Evolutionary conservation across 1,140 invertebrate species (phyloP).

Genomic region (Mactra quadrangularis): DNA sequence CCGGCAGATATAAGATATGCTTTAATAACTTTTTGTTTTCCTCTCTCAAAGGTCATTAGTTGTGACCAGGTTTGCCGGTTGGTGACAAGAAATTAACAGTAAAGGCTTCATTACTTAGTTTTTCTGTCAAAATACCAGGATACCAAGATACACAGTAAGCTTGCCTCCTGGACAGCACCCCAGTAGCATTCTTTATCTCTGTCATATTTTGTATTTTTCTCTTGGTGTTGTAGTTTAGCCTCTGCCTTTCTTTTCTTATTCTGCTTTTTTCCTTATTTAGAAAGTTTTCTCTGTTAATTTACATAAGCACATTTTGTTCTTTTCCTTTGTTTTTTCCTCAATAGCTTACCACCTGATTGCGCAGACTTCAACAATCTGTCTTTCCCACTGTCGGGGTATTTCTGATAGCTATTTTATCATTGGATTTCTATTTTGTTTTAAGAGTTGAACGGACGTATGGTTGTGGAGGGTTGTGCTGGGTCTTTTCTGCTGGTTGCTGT

Average conservation of each 20-base stretch:
- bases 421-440: constrained; percentile 5
- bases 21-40: constrained; percentile 1
- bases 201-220: no score
- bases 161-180: no score
- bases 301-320: background rate
- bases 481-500: constrained; percentile 16
- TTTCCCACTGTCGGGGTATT: background rate
- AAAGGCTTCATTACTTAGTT: background rate
- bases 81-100: background rate
- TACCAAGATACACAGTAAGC: background rate
- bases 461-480: background rate
- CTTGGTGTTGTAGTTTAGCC: no score
- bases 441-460: constrained; percentile 12
- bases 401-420: background rate
- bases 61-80: background rate
- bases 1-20: background rate
- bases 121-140: background rate
- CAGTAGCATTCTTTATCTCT: no score
- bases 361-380: background rate
- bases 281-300: constrained; percentile 8
- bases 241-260: no score
- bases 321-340: constrained; percentile 10
- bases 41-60: background rate
- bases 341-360: background rate
- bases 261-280: constrained; percentile 1